Percentiles rank a stretch among this genome's conserved stretches.
These are phyloP conservation scores for Zoroaster sp. DNA, from an alignment of 53 echinoderm and acorn worm genomes.

Conservation along the genomic window DNA sequence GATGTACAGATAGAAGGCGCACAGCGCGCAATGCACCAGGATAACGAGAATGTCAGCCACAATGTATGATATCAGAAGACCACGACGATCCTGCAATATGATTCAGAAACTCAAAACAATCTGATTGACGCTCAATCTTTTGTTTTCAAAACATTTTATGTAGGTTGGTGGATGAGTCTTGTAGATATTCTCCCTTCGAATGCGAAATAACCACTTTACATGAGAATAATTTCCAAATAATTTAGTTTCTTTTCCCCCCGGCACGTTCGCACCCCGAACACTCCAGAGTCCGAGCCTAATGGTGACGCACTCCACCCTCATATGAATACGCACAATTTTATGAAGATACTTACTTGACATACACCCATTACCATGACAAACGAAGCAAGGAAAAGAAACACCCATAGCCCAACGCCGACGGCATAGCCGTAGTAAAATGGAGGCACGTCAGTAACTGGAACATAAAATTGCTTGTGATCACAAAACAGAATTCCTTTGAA, in stretches of 20 bases:
- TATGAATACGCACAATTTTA: too few species aligned
- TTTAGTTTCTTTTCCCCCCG: too few species aligned
- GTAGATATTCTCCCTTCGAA: too few species aligned
- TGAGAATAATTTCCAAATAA: too few species aligned
- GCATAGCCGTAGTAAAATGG: slow-evolving; percentile 49
- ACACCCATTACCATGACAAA: slow-evolving; percentile 13
- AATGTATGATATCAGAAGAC: slow-evolving; percentile 28
- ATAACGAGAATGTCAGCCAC: slow-evolving; percentile 19
- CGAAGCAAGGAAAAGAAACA: neutral
- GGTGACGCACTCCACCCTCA: too few species aligned
- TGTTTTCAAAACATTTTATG: neutral
- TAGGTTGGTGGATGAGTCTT: neutral
- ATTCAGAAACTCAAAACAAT: neutral
- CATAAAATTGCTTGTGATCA: neutral
- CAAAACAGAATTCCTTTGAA: neutral
- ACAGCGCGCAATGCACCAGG: slow-evolving; percentile 36
- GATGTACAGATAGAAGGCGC: slow-evolving; percentile 40
- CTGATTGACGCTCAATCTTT: neutral
- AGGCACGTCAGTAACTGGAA: slow-evolving; percentile 19
- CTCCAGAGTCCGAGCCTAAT: too few species aligned
- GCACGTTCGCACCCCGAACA: too few species aligned
- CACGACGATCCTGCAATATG: slow-evolving; percentile 25
- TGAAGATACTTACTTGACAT: slow-evolving; percentile 11
- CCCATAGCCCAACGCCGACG: slow-evolving; percentile 33
- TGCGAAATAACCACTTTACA: too few species aligned